Evolutionary conservation across 2,797 vertebrate species (phyloP), one percentile per base, ranked within the genome.

Genomic region (Gymnoscopelus microlampas): DNA sequence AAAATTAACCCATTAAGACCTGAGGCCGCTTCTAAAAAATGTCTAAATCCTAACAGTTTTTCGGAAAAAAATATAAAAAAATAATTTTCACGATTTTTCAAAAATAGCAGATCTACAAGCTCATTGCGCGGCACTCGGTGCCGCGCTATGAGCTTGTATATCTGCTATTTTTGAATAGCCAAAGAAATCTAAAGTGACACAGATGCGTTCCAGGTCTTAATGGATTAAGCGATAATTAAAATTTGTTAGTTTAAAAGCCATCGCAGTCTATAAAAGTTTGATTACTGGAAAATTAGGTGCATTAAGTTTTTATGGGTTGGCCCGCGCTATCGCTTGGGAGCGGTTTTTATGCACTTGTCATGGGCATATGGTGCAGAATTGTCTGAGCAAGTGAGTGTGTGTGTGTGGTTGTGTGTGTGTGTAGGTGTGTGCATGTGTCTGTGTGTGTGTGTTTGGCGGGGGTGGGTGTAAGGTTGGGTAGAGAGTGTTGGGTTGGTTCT

Each of bases 181-280:
- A n/a, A n/a, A n/a, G n/a, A n/a, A n/a, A n/a, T n/a, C n/a, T n/a
- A n/a, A n/a, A n/a, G n/a, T n/a, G n/a, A n/a, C n/a, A n/a, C n/a
- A n/a, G n/a, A n/a, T n/a, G n/a, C n/a, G n/a, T n/a, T n/a, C n/a
- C n/a, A n/a, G n/a, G n/a, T n/a, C n/a, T n/a, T n/a, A n/a, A n/a
- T n/a, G n/a, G n/a, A n/a, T n/a, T 94, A 96, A 96, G 95, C 95
- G 90, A 95, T 97, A 96, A 97, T 96, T 95, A 96, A 96, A 96
- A 96, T 97, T 95, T 97, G 96, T 97, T 97, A 95, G 95, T 96
- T 96, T 92, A 96, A 96, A 95, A 95, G 95, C 94, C 93, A 96
- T 96, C 90, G 94, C 93, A 95, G 95, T 96, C 96, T 95, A 98
- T 98, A 97, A 98, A 97, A 97, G 94, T 97, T 97, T 97, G 96